These are phyloP conservation scores for Catostylus mosaicus DNA, from an alignment of 30 jellyfish, hydroid and myxozoan genomes.

Conservation along the genomic window DNA sequence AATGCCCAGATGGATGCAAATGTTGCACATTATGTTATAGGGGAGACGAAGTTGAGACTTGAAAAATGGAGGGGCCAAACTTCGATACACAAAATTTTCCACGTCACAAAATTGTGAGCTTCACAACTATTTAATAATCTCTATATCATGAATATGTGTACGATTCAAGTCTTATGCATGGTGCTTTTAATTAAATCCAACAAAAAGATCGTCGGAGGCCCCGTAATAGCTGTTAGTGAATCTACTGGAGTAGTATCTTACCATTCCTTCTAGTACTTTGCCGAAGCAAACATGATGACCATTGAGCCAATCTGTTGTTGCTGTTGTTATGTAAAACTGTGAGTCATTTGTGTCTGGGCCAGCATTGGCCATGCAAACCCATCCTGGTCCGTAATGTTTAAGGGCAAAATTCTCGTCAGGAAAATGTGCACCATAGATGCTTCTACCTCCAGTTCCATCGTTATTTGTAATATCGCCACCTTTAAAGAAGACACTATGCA, in stretches of 20 bases:
- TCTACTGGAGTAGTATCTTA: slow-evolving; percentile 14
- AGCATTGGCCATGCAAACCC: slow-evolving; percentile 98
- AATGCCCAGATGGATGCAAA: too few relatives aligned
- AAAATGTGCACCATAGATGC: slow-evolving; percentile 86
- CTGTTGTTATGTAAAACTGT: slow-evolving; percentile 89
- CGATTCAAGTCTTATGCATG: too few relatives aligned
- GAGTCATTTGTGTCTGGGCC: slow-evolving; percentile 96
- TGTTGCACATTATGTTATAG: too few relatives aligned
- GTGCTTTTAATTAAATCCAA: too few relatives aligned
- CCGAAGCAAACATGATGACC: slow-evolving; percentile 96
- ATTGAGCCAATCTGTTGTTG: slow-evolving; percentile 80
- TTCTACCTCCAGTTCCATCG: slow-evolving; percentile 90
- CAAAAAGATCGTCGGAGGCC: not conserved
- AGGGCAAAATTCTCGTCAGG: slow-evolving; percentile 82
- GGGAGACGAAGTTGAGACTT: too few relatives aligned
- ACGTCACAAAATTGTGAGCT: too few relatives aligned
- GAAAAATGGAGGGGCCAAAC: too few relatives aligned
- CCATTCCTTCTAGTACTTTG: slow-evolving; percentile 91
- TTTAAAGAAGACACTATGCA: too few relatives aligned
- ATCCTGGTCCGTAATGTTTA: slow-evolving; percentile 88
- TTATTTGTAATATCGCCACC: slow-evolving; percentile 86
- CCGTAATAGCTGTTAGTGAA: not conserved
- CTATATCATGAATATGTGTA: too few relatives aligned
- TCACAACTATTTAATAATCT: too few relatives aligned
- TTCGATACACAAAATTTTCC: too few relatives aligned